Percentiles rank a stretch among this genome's conserved stretches.
Conservation (phyloP, 2,113 vertebrate species). For the Capreolus pygargus region DNA sequence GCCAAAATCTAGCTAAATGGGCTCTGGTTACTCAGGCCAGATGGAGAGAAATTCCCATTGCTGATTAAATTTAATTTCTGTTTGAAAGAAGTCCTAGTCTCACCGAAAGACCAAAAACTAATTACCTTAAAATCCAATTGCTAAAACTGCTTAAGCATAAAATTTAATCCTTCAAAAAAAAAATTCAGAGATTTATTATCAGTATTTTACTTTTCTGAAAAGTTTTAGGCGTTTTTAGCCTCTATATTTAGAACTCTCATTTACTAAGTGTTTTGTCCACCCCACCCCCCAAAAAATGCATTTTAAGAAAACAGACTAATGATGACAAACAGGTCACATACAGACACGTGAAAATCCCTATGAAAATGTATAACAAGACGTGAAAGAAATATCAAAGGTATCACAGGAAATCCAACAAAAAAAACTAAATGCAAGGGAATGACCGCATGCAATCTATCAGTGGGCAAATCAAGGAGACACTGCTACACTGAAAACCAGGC, state of each 20-base stretch:
- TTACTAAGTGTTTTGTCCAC: neutral
- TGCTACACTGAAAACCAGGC: too few relatives aligned
- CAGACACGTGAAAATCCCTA: fast-evolving
- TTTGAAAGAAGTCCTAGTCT: neutral
- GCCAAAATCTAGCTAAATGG: too few relatives aligned
- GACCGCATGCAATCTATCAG: fast-evolving
- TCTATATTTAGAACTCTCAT: neutral
- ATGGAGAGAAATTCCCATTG: neutral
- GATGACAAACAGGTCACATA: neutral
- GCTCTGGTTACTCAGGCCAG: neutral
- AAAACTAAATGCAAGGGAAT: neutral
- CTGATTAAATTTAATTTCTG: neutral
- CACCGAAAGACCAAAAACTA: neutral
- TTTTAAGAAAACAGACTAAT: neutral
- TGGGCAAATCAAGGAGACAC: neutral
- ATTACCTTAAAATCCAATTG: neutral
- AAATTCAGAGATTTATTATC: neutral
- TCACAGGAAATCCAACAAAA: neutral
- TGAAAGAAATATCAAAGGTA: neutral
- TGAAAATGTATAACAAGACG: neutral
- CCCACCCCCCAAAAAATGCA: neutral
- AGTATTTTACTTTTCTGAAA: neutral
- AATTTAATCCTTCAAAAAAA: neutral
- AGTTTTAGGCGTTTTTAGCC: neutral
- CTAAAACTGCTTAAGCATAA: neutral